Evolutionary conservation across 2,797 vertebrate genomes (phyloP).

Genomic region (Oryzias dopingdopingensis): DNA sequence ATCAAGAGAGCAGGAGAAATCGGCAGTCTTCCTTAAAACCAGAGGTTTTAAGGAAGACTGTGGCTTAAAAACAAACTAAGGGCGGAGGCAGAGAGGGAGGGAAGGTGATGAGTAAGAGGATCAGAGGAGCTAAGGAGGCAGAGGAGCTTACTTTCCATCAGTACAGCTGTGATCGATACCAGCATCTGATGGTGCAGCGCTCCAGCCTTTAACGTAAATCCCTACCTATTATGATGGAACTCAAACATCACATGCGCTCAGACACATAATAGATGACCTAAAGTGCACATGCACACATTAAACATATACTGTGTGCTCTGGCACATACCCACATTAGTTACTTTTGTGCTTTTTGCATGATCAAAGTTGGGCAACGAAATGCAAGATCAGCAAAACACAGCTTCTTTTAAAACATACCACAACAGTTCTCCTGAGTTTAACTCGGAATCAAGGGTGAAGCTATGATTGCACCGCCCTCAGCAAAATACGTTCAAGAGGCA

Average conservation of each 20-base stretch:
- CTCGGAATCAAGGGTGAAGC: slow-evolving; percentile 6
- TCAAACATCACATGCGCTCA: slow-evolving; percentile 55
- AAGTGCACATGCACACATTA: slow-evolving; percentile 22
- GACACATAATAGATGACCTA: slow-evolving; percentile 31
- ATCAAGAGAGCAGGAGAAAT: background rate
- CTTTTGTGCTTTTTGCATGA: slow-evolving; percentile 24
- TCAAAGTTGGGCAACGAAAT: slow-evolving; percentile 18
- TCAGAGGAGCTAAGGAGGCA: slow-evolving; percentile 14
- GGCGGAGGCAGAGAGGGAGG: slow-evolving; percentile 14
- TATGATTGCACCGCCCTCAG: too few relatives aligned
- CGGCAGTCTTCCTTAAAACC: too few relatives aligned
- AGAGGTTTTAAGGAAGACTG: slow-evolving; percentile 7
- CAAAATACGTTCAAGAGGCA: too few relatives aligned
- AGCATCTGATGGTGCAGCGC: slow-evolving; percentile 63
- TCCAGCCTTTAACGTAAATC: slow-evolving; percentile 72
- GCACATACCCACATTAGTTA: slow-evolving; percentile 15
- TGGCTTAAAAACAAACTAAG: background rate
- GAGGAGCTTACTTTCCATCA: slow-evolving; percentile 67
- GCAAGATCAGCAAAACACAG: slow-evolving; percentile 2
- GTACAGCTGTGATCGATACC: slow-evolving; percentile 73
- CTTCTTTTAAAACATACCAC: slow-evolving; percentile 1
- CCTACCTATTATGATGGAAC: slow-evolving; percentile 67
- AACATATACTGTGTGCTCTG: slow-evolving; percentile 2
- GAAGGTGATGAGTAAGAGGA: background rate
- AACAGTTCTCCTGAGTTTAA: slow-evolving; percentile 11